phyloP scores from a whole-genome alignment of 2,113 vertebrate species.

The Leiothrix lutea region DNA sequence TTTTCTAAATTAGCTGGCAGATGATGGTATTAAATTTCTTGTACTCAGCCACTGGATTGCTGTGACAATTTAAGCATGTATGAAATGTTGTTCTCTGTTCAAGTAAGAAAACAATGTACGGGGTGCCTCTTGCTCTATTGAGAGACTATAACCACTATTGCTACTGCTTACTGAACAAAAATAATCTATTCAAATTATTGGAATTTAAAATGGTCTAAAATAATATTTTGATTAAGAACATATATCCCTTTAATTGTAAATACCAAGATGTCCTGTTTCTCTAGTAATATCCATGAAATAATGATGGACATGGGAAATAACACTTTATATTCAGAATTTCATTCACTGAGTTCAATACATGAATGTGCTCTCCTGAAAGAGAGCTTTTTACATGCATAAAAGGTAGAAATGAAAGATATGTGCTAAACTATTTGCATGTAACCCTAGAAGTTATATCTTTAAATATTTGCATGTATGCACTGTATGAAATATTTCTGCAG shows the following conservation, averaged over 20 bases:
- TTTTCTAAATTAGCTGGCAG: neutral
- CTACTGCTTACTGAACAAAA: neutral
- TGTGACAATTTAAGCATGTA: neutral
- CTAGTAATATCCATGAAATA: neutral
- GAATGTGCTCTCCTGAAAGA: neutral
- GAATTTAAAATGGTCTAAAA: neutral
- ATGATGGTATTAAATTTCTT: neutral
- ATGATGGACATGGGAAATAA: neutral
- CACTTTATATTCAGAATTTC: neutral
- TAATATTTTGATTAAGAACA: neutral
- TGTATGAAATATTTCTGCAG: neutral
- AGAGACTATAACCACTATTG: neutral
- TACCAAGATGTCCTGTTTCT: neutral
- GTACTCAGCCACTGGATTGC: neutral
- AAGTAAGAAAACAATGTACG: neutral
- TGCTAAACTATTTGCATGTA: neutral
- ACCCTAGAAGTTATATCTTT: neutral
- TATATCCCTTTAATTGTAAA: neutral
- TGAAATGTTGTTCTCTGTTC: neutral
- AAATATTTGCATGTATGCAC: neutral
- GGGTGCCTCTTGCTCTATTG: neutral
- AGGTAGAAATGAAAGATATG: neutral
- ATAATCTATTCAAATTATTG: neutral
- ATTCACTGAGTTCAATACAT: neutral
- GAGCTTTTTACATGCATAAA: neutral